A percentile compares a stretch with the other conserved stretches of the same genome.
Conservation (phyloP, 2,888 invertebrate genomes). For the Rhingia campestris region DNA sequence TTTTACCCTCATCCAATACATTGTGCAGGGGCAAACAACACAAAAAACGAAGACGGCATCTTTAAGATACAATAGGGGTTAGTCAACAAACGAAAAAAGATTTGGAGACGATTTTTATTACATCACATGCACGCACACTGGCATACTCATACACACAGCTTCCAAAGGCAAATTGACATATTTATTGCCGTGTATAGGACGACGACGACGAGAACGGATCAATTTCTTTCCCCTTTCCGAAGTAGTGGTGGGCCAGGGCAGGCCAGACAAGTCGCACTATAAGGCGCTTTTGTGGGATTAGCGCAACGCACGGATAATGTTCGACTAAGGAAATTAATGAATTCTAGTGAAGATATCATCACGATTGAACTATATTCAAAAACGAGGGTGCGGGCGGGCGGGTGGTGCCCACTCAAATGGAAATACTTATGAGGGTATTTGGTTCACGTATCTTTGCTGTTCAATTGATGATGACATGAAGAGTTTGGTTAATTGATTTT, state of each 20-base stretch:
- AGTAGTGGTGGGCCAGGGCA: conserved; percentile 25
- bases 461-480: conserved; percentile 64
- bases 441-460: conserved; percentile 44
- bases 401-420: conserved; percentile 62
- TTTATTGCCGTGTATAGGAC: conserved; percentile 56
- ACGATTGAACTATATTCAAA: conserved; percentile 69
- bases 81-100: conserved; percentile 62
- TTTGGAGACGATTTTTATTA: conserved; percentile 71
- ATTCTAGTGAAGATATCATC: conserved; percentile 73
- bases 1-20: conserved; percentile 57
- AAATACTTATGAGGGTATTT: conserved; percentile 72
- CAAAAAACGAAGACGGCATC: conserved; percentile 30
- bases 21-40: conserved; percentile 1
- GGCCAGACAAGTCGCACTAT: conserved; percentile 32
- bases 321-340: conserved; percentile 69
- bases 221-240: conserved; percentile 55
- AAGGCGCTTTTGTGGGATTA: conserved; percentile 71
- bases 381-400: conserved; percentile 64
- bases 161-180: conserved; percentile 72
- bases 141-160: conserved; percentile 25
- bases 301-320: conserved; percentile 67
- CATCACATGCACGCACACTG: conserved; percentile 26
- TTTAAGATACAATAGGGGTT: conserved; percentile 71
- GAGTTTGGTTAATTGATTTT: conserved; percentile 64
- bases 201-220: conserved; percentile 49